Conservation (phyloP, 2,113 vertebrate species). For the Vireo altiloquus region DNA sequence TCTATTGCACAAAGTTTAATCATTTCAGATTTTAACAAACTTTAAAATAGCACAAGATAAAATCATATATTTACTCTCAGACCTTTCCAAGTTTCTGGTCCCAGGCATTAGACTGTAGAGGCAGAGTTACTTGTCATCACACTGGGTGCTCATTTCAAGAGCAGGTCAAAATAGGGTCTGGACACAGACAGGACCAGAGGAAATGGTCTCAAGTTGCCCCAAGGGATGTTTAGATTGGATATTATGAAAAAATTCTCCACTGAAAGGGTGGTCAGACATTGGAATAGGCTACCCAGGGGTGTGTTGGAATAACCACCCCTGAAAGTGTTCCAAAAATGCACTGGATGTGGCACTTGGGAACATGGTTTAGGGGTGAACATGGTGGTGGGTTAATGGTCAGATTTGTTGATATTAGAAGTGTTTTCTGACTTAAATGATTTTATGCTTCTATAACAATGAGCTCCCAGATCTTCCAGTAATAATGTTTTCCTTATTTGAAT, state of each 20-base stretch:
- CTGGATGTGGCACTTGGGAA: not conserved
- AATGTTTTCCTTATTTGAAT: not conserved
- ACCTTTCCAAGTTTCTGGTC: not conserved
- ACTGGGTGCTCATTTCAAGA: not conserved
- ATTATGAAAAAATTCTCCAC: not conserved
- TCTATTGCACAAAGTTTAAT: not conserved
- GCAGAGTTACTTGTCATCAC: not conserved
- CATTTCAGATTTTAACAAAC: not conserved
- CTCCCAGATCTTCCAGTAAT: not conserved
- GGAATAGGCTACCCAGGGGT: not conserved
- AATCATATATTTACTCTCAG: not conserved
- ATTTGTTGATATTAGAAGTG: not conserved
- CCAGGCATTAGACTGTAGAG: not conserved
- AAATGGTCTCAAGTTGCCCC: not conserved
- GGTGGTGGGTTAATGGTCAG: not conserved
- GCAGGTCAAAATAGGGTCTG: not conserved
- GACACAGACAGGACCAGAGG: not conserved
- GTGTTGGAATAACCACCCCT: not conserved
- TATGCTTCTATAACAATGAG: not conserved
- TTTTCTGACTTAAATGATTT: not conserved
- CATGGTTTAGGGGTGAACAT: not conserved
- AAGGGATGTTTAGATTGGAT: not conserved
- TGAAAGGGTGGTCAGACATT: not conserved
- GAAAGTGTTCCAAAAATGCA: not conserved
- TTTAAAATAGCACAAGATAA: not conserved